These are phyloP conservation scores for Temnopleurus reevesii DNA, from an alignment of 53 echinoderm and acorn worm species.

Conservation along the genomic window DNA sequence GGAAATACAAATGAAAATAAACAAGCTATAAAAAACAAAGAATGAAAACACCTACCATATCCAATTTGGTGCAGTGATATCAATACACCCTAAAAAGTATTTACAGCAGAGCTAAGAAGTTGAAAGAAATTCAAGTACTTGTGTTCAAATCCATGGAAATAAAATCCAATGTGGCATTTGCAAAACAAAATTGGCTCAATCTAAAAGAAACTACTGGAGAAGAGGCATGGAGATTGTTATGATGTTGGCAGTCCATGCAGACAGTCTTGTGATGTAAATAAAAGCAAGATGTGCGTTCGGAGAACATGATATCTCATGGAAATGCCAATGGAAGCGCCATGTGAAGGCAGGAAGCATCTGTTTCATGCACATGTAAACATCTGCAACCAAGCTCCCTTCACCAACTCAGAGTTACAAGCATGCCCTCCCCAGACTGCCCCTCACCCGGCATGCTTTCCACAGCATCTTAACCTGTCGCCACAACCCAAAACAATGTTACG, in stretches of 20 bases:
- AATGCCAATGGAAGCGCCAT: slow-evolving; percentile 52
- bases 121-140: background rate
- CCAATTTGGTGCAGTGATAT: background rate
- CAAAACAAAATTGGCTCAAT: background rate
- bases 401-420: background rate
- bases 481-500: slow-evolving; percentile 47
- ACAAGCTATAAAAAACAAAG: no score
- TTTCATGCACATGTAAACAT: slow-evolving; percentile 58
- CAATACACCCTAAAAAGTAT: background rate
- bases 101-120: background rate
- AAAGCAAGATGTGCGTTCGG: background rate
- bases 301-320: slow-evolving; percentile 28
- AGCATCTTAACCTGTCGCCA: background rate
- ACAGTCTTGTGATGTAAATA: slow-evolving; percentile 47
- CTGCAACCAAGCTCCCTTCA: background rate
- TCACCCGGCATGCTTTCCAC: slow-evolving; percentile 24
- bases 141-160: background rate
- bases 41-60: slow-evolving; percentile 25
- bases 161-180: background rate
- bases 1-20: no score
- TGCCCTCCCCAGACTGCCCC: background rate
- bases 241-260: slow-evolving; percentile 25
- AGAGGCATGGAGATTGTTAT: slow-evolving; percentile 23
- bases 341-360: slow-evolving; percentile 51
- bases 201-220: slow-evolving; percentile 2